Percentiles rank a stretch among this genome's conserved stretches.
phyloP scores from a whole-genome alignment of 2,888 invertebrate genomes.

The Steinernema hermaphroditum region DNA sequence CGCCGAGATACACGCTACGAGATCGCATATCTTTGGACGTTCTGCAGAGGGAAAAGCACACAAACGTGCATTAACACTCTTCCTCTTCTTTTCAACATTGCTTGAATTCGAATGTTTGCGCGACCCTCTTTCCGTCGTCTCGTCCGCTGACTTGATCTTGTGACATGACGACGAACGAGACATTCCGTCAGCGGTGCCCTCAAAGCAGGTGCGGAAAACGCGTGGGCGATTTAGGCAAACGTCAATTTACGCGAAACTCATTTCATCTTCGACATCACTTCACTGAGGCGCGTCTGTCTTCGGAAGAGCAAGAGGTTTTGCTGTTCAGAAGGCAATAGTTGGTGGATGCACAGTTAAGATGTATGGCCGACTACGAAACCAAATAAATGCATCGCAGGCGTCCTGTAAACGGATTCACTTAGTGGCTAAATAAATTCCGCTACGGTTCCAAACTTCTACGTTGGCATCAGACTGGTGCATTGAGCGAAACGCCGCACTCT shows the following conservation, averaged over 20 bases:
- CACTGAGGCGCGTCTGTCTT: neutral
- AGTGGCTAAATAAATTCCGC: conserved; percentile 2
- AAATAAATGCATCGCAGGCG: no score
- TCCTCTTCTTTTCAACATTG: neutral
- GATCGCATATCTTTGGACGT: conserved; percentile 9
- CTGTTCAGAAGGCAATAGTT: no score
- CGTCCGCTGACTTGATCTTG: neutral
- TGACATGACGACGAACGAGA: conserved; percentile 9
- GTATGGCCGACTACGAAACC: no score
- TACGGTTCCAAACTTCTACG: neutral
- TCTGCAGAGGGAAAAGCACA: neutral
- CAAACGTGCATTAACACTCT: conserved; percentile 30
- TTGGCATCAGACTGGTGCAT: no score
- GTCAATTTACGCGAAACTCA: neutral
- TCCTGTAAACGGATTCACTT: neutral
- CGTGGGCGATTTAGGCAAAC: neutral
- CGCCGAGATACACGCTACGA: neutral
- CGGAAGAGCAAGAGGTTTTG: no score
- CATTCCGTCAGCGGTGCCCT: conserved; percentile 1
- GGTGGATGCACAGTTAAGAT: no score
- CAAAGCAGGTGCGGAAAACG: conserved; percentile 18
- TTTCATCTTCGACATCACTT: neutral
- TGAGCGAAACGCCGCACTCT: neutral
- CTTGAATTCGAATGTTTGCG: conserved; percentile 29
- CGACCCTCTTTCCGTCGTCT: conserved; percentile 13